Conservation (phyloP, 2,888 invertebrate genomes). For the Napeogenes inachia region DNA sequence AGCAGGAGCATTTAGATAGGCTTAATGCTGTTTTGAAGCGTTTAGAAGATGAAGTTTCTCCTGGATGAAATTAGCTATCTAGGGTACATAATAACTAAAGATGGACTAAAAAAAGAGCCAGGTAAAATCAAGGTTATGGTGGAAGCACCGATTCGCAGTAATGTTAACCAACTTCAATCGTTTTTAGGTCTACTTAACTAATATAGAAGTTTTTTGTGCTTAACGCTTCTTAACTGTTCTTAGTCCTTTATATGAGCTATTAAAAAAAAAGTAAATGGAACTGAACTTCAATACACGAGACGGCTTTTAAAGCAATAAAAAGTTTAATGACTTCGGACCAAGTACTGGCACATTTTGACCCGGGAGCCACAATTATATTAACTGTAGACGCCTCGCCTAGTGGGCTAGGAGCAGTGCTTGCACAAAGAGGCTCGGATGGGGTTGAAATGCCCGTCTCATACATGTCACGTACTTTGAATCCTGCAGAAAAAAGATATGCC, state of each 20-base stretch:
- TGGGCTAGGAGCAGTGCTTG: conserved; percentile 31
- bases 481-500: conserved; percentile 31
- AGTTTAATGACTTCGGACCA: conserved; percentile 20
- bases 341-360: conserved; percentile 27
- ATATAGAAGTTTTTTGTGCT: conserved; percentile 29
- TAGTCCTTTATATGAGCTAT: conserved; percentile 23
- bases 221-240: conserved; percentile 23
- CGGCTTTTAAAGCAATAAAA: conserved; percentile 19
- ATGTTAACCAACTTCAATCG: conserved; percentile 26
- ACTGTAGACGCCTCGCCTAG: conserved; percentile 33
- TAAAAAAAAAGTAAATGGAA: conserved; percentile 26
- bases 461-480: conserved; percentile 28
- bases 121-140: conserved; percentile 28
- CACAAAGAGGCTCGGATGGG: conserved; percentile 24
- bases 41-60: conserved; percentile 27
- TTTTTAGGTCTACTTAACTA: conserved; percentile 31
- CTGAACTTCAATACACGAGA: conserved; percentile 12
- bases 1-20: conserved; percentile 16
- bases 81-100: conserved; percentile 25
- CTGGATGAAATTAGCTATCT: conserved; percentile 27
- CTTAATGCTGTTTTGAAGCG: conserved; percentile 25
- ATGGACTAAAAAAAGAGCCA: conserved; percentile 27
- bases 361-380: conserved; percentile 25
- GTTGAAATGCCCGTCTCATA: conserved; percentile 26
- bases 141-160: conserved; percentile 24